These are phyloP conservation scores for Drosophila cognata DNA, from an alignment of 2,888 invertebrate genomes.

Conservation along the genomic window DNA sequence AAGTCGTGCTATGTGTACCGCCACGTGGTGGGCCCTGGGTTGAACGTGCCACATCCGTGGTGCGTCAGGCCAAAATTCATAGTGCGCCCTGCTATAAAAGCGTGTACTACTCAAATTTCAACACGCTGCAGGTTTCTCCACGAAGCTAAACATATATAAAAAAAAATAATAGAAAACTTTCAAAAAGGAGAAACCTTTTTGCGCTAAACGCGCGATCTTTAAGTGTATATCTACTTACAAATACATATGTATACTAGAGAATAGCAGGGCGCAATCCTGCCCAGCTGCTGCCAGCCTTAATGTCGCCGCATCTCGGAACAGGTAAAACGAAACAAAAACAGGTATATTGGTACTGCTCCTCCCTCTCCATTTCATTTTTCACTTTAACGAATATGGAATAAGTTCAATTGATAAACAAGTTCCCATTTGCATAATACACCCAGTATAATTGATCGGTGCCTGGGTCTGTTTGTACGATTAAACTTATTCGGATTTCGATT, in stretches of 20 bases:
- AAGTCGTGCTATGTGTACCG: slow-evolving; percentile 84
- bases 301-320: slow-evolving; percentile 36
- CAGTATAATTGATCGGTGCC: neutral
- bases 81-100: slow-evolving; percentile 82
- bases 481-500: slow-evolving; percentile 5
- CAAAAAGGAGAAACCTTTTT: slow-evolving; percentile 52
- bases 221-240: neutral
- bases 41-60: slow-evolving; percentile 81
- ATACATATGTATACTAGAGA: neutral
- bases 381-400: neutral
- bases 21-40: slow-evolving; percentile 84
- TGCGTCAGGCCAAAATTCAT: slow-evolving; percentile 82
- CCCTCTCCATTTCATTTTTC: neutral
- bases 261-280: slow-evolving; percentile 66
- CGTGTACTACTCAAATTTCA: slow-evolving; percentile 54
- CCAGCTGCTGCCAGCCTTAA: slow-evolving; percentile 9
- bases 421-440: neutral
- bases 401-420: neutral
- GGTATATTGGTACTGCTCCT: slow-evolving; percentile 20
- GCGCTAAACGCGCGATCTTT: slow-evolving; percentile 49
- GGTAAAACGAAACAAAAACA: slow-evolving; percentile 46
- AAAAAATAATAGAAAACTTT: neutral
- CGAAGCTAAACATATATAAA: slow-evolving; percentile 20
- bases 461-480: neutral
- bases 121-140: slow-evolving; percentile 80